Conservation (phyloP, 2,113 vertebrate genomes). For the Phalacrocorax pelagicus region DNA sequence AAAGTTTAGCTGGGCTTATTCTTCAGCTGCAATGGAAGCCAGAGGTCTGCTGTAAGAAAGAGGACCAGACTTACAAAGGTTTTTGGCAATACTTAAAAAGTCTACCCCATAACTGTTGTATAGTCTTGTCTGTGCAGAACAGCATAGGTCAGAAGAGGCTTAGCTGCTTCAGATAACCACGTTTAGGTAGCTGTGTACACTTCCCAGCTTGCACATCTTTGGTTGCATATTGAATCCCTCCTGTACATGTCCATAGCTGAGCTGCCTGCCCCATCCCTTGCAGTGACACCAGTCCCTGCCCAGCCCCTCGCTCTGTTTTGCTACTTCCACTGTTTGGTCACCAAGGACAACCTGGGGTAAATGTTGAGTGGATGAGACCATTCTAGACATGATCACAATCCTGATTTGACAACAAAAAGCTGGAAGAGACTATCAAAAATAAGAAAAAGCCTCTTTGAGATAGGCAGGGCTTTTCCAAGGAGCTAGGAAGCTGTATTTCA, state of each 20-base stretch:
- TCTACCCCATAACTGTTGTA: rapidly evolving
- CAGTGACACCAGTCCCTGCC: background rate
- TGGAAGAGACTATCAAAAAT: background rate
- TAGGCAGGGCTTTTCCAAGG: background rate
- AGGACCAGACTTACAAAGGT: background rate
- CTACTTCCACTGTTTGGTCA: background rate
- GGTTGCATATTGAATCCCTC: rapidly evolving
- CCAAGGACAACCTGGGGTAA: background rate
- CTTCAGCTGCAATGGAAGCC: background rate
- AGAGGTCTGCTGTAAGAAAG: background rate
- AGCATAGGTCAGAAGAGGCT: rapidly evolving
- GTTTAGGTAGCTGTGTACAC: rapidly evolving
- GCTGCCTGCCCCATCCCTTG: background rate
- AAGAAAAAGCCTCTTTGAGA: background rate
- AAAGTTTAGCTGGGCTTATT: background rate
- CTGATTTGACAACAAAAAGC: background rate
- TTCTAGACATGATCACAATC: background rate
- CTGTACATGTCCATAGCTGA: background rate
- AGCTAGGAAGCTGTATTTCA: background rate
- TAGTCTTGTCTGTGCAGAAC: background rate
- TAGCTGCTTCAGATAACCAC: background rate
- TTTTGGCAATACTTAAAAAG: rapidly evolving
- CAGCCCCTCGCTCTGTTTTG: background rate
- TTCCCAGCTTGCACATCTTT: background rate
- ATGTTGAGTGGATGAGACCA: background rate